phyloP scores from a whole-genome alignment of 2,888 invertebrate species.

The Chrysolina oricalcia region DNA sequence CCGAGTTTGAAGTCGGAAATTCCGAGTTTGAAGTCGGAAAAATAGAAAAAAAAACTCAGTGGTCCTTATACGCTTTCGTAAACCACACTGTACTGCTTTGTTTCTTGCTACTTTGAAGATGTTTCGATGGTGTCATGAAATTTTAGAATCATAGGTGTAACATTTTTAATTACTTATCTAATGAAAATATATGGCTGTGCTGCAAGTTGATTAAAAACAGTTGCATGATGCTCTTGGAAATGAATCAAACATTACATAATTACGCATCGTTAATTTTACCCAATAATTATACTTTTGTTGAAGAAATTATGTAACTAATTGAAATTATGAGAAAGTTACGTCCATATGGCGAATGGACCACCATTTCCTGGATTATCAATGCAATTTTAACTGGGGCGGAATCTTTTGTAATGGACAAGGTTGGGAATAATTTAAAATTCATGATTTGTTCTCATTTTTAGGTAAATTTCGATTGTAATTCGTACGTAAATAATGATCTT shows the following conservation, averaged over 20 bases:
- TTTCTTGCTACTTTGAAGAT: no score
- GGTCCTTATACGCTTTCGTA: no score
- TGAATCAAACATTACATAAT: conserved; percentile 27
- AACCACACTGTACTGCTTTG: no score
- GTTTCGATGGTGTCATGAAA: no score
- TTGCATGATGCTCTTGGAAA: conserved; percentile 27
- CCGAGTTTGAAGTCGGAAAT: no score
- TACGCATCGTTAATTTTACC: conserved; percentile 23
- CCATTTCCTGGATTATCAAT: conserved; percentile 42
- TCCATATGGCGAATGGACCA: conserved; percentile 38
- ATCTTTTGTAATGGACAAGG: conserved; percentile 31
- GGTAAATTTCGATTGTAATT: no score
- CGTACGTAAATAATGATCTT: no score
- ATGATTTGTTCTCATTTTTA: conserved; percentile 26
- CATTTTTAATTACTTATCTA: no score
- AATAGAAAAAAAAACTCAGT: no score
- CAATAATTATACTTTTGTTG: conserved; percentile 37
- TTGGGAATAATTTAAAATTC: conserved; percentile 36
- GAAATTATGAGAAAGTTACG: conserved; percentile 47
- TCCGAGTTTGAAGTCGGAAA: no score
- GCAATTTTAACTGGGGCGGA: conserved; percentile 28
- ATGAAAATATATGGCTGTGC: background rate
- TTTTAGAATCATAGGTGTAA: no score
- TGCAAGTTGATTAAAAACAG: conserved; percentile 14
- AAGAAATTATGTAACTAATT: conserved; percentile 39